These are phyloP conservation scores for Galaxea fascicularis DNA, from an alignment of 92 coral and sea anemone genomes.

Conservation along the genomic window DNA sequence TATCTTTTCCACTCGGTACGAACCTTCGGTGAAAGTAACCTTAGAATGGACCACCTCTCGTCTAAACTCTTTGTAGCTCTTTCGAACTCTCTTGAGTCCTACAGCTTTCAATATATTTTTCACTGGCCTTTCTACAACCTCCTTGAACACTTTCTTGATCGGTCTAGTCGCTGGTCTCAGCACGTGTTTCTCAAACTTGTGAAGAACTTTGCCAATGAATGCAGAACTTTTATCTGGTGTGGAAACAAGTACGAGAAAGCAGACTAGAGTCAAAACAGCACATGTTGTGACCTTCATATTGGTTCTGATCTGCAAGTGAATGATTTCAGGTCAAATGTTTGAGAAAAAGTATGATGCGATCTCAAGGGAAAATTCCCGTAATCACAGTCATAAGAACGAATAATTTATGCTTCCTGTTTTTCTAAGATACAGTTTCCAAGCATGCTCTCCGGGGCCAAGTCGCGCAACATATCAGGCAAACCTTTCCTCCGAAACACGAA, in stretches of 20 bases:
- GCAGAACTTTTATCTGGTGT: slow-evolving; percentile 31
- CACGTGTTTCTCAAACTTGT: slow-evolving; percentile 55
- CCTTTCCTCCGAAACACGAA: background rate
- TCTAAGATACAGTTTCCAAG: background rate
- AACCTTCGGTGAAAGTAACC: slow-evolving; percentile 71
- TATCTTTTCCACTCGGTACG: slow-evolving; percentile 71
- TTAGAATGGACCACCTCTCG: slow-evolving; percentile 65
- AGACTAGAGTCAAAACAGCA: background rate
- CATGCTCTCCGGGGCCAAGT: background rate
- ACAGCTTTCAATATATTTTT: slow-evolving; percentile 58
- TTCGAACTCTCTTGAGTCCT: slow-evolving; percentile 67
- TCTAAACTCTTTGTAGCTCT: slow-evolving; percentile 63
- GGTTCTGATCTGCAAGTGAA: slow-evolving; percentile 8
- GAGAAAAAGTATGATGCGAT: background rate
- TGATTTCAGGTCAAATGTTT: background rate
- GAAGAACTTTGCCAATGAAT: slow-evolving; percentile 40
- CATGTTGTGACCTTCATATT: slow-evolving; percentile 3
- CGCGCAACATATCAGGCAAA: background rate
- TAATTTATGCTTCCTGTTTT: background rate
- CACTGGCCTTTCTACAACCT: slow-evolving; percentile 68
- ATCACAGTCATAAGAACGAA: background rate
- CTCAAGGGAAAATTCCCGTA: slow-evolving; percentile 20
- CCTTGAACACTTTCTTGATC: slow-evolving; percentile 59
- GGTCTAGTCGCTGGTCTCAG: slow-evolving; percentile 54
- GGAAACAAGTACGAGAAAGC: slow-evolving; percentile 20